Base-by-base conservation (phyloP, 2,888 invertebrate genomes). In the Emmelina monodactyla region DNA sequence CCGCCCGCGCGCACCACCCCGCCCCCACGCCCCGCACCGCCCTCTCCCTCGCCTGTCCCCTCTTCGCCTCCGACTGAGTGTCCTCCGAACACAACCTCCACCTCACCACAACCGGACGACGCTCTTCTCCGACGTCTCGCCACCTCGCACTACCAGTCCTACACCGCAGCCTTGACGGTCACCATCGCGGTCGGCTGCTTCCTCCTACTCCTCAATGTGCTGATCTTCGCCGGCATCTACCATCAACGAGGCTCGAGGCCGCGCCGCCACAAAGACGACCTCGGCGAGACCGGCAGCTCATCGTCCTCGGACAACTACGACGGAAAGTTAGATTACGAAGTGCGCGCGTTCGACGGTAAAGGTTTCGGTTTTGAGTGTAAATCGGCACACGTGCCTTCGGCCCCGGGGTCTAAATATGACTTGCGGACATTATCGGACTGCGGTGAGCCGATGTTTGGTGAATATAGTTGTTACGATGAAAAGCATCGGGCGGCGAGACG, bases 201-300 rank as follows among this genome's bases (percentile, higher is more conserved):
- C 47, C 82, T 93, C 5, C 76, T 93, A 6, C 78, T 92, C 16
- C 80, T 93, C 15, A 93, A 93, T 56, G 87, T 92, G 9, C 81
- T 92, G 14, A 94, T 94, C 47, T 94, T 94, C 53, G 92, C 92
- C 30, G 93, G 93, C 1, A 92, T 92, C 41, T 93, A 92, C 56
- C 91, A 92, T 53, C 92, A 92, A 62, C 83, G 92, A 1, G 92
- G 91, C 49, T 82, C 84, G 43, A 81, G 82, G 32, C 85, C 87
- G 41, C 86, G 88, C 34, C 88, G 89, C 52, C 87, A 86, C 37
- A 91, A 91, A 55, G 90, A 91, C 49, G 90, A 91, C 50, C 64
- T 89, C 12, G 84, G 87, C 32, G 90, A 88, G 62, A 86, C 86
- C 12, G 88, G 88, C 13, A 87, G 87, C 54, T 87, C 87, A 31